phyloP scores from a whole-genome alignment of 1,140 invertebrate genomes.

The Diachasmimorpha longicaudata region DNA sequence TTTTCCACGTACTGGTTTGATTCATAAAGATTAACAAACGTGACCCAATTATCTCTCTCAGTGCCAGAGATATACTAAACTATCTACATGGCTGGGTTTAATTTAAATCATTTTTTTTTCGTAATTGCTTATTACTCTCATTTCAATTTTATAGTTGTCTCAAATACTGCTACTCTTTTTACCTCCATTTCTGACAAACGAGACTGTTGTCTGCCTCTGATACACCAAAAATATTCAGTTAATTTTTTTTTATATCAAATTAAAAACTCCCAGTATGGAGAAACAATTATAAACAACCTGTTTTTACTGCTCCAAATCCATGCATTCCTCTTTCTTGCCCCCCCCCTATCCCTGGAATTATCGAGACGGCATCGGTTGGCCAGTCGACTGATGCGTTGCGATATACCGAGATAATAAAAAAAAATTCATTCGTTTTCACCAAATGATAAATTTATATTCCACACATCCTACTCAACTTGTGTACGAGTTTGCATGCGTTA shows the following conservation, averaged over 20 bases:
- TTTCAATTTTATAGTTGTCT: neutral
- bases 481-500: constrained; percentile 25
- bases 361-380: constrained; percentile 28
- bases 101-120: neutral
- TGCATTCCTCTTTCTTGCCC: neutral
- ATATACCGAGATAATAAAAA: constrained; percentile 11
- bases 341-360: constrained; percentile 3
- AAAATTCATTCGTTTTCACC: neutral
- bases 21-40: neutral
- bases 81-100: neutral
- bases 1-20: neutral
- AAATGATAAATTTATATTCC: neutral
- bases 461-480: constrained; percentile 14
- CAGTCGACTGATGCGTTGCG: constrained; percentile 28
- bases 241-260: neutral
- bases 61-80: neutral
- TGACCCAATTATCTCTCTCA: neutral
- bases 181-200: neutral
- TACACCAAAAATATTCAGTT: neutral
- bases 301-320: neutral
- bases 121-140: neutral
- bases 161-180: neutral
- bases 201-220: neutral
- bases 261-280: neutral
- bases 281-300: neutral